Evolutionary conservation across 2,113 vertebrate species (phyloP), one percentile per base, ranked within the genome.

Genomic region (Osmerus eperlanus): DNA sequence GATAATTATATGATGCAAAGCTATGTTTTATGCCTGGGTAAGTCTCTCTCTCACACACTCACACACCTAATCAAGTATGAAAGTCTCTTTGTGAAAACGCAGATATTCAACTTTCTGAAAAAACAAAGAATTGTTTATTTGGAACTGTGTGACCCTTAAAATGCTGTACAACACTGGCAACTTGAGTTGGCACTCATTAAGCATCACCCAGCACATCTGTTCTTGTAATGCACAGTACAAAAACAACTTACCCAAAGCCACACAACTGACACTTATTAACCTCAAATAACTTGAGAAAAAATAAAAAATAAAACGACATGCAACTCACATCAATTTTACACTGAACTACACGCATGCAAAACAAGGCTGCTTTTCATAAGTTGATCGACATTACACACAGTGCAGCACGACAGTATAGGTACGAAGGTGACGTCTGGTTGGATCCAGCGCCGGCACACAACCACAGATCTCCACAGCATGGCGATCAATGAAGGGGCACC

Each of bases 301-400:
- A 87, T 83, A 91, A 88, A 84, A 82, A 91, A 87, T 83, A 91
- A 88, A 84, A 82, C 77, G 88, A 94, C 95, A 96, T 95, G 95
- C 93, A 94, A 90, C 90, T 91, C 91, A 88, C 90, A 90, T 91
- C 91, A 89, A 83, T 89, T 47, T 94, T 93, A 94, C 92, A 94
- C 54, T 89, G 89, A 92, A 93, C 87, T 88, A 90, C 91, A 92
- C 86, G 92, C 94, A 95, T 95, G 94, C 94, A 94, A 92, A 92
- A 94, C 89, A 92, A 92, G 90, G 93, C 91, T 90, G 91, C 86
- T 86, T 89, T 91, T 88, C 91, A 90, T 79, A 71, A 65, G 67
- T 66, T 72, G 47, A 65, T 78, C 85, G 83, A 90, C 92, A 90
- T 85, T 87, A 70, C 78, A 68, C 75, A 72, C 78, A 62, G 90